Base-by-base conservation (phyloP, 2,888 invertebrate species). In the Hipparchia sbordonii region DNA sequence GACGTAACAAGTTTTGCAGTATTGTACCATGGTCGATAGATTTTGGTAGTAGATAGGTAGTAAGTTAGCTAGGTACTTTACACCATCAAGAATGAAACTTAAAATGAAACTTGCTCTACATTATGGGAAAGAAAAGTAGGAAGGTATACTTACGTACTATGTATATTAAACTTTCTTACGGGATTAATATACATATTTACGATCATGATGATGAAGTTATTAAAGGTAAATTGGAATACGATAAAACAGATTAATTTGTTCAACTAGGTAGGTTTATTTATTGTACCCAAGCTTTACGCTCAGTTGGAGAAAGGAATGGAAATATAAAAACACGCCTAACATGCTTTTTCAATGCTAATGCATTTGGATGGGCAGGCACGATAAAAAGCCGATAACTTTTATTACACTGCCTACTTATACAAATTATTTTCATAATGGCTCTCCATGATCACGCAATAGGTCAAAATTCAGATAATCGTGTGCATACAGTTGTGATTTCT, bases 401-500 rank as follows among this genome's bases (percentile, higher is more conserved):
- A 62, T 62, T 48, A 62, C 62, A 48, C 62, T 48, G 60, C 13
- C 62, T 48, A 48, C 62, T 54, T 54, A 66, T 54, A 66, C 39
- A 66, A 66, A 66, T 48, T 33, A 23, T 68, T 59, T 48, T 59
- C 59, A 59, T 45, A 61, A 61, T 61, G 60, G 61, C 61, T 61
- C 52, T 13, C 69, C 52, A 7, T 52, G n/a, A 45, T 68, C 63
- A 71, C 56, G 70, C 73, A 61, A 72, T 60, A 71, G 73, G 75
- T 73, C 73, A 72, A 2, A 39, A 39, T 39, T 39, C 39, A 39
- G 9, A 67, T 72, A 70, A 67, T 70, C 67, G 57, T 72, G 57
- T 71, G 57, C 69, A 48, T 59, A n/a, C 13, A 48, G 57, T 45
- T 13, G 9, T 46, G 85, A 89, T 89, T 89, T 91, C 90, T 85